These are phyloP conservation scores for Malurus leucopterus DNA, from an alignment of 2,797 vertebrate genomes.

Conservation along the genomic window DNA sequence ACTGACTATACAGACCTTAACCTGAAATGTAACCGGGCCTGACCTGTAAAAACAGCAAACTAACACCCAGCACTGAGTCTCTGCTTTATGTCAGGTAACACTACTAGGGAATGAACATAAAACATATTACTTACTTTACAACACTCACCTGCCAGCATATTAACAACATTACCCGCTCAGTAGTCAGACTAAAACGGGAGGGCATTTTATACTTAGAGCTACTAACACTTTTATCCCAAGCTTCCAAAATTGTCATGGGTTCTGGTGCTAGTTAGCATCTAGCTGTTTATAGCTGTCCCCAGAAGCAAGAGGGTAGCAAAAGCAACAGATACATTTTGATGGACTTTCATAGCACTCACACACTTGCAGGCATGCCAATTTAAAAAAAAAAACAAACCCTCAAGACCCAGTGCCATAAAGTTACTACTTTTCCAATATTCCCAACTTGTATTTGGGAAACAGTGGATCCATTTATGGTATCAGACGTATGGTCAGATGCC, in stretches of 20 bases:
- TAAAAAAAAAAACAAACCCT: neutral
- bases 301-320: neutral
- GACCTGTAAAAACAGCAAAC: neutral
- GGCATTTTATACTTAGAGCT: neutral
- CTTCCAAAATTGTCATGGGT: neutral
- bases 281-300: neutral
- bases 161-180: neutral
- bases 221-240: neutral
- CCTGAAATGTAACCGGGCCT: neutral
- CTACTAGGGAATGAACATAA: neutral
- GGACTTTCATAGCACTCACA: neutral
- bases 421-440: neutral
- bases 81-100: neutral
- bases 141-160: neutral
- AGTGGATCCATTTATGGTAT: neutral
- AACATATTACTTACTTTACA: neutral
- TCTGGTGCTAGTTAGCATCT: neutral
- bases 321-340: neutral
- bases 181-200: neutral
- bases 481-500: neutral
- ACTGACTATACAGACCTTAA: neutral
- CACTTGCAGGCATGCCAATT: neutral
- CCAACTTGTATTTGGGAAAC: neutral
- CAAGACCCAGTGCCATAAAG: neutral
- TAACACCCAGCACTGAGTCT: neutral